Evolutionary conservation across 2,797 vertebrate species (phyloP).

Genomic region (Diplodus puntazzo): DNA sequence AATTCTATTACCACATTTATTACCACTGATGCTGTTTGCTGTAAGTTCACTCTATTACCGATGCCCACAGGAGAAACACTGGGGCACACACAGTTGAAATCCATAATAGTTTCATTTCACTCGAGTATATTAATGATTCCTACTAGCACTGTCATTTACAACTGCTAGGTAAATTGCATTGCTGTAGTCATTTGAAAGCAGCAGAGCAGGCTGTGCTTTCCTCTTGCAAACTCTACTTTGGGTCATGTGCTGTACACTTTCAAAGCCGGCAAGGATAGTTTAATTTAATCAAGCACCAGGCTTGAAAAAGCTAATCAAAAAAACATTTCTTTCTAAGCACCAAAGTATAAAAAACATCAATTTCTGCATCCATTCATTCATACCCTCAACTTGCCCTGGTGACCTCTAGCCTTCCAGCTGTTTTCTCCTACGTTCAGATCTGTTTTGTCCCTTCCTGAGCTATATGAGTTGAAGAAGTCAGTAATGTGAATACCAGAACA

Average conservation of each 20-base stretch:
- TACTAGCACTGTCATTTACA: neutral
- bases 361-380: neutral
- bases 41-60: neutral
- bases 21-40: neutral
- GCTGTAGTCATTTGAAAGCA: neutral
- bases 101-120: neutral
- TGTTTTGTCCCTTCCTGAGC: conserved; percentile 13
- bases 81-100: conserved; percentile 7
- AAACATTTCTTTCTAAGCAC: too few species aligned
- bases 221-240: conserved; percentile 6
- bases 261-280: neutral
- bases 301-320: neutral
- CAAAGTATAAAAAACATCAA: neutral
- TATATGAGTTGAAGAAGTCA: conserved; percentile 35
- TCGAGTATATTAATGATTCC: neutral
- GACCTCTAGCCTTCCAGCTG: neutral
- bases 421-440: neutral
- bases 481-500: conserved; percentile 35
- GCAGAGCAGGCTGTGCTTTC: neutral
- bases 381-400: neutral
- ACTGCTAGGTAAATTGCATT: neutral
- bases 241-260: conserved; percentile 20
- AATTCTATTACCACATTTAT: neutral
- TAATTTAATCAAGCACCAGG: conserved; percentile 13
- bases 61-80: neutral